Evolutionary conservation across 2,113 vertebrate species (phyloP).

Genomic region (Leptobrachium leishanense): DNA sequence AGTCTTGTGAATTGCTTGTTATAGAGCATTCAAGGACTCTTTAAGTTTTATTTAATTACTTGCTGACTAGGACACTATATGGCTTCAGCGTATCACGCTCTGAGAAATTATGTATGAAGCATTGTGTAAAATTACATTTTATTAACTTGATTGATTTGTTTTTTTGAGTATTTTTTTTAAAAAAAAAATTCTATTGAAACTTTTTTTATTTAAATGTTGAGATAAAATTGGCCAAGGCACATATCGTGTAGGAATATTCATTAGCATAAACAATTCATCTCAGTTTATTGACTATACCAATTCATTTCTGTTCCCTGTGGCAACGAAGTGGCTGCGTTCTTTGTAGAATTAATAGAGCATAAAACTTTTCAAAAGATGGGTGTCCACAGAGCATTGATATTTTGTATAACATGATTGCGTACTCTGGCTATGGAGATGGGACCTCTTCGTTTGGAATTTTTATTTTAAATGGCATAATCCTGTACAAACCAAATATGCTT

Average conservation of each 20-base stretch:
- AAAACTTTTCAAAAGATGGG: slow-evolving; percentile 32
- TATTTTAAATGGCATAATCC: slow-evolving; percentile 41
- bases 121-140: background rate
- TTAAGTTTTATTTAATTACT: background rate
- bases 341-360: slow-evolving; percentile 44
- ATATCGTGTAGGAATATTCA: background rate
- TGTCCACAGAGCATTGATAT: slow-evolving; percentile 40
- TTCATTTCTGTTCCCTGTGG: slow-evolving; percentile 31
- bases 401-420: slow-evolving; percentile 40
- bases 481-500: slow-evolving; percentile 23
- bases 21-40: background rate
- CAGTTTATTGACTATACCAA: slow-evolving; percentile 35
- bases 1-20: background rate
- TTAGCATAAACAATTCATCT: slow-evolving; percentile 37
- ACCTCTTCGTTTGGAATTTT: slow-evolving; percentile 11
- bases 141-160: slow-evolving; percentile 11
- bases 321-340: slow-evolving; percentile 34
- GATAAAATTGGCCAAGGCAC: slow-evolving; percentile 10
- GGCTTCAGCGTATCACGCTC: background rate
- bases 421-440: slow-evolving; percentile 32
- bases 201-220: slow-evolving; percentile 17
- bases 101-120: background rate
- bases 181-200: background rate
- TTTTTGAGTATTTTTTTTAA: background rate
- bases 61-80: background rate